Base-by-base conservation (phyloP, 2,888 invertebrate genomes). In the Microchrysa polita region DNA sequence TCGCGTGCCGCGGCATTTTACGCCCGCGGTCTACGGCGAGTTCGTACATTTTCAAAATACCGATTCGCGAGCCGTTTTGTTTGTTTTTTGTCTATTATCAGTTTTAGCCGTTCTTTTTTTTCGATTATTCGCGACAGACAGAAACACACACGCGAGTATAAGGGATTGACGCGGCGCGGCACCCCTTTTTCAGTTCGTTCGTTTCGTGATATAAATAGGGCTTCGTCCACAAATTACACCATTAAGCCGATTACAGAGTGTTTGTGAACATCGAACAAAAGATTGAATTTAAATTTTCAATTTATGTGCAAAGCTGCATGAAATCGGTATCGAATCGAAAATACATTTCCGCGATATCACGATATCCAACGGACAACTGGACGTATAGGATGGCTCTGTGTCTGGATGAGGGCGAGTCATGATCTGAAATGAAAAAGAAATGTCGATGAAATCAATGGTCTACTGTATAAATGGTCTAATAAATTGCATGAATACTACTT, bases 1-100 rank as follows among this genome's bases (percentile, higher is more conserved):
- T 72, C 59, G 72, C 53, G 18, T 18, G 48, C 55, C 65, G 75
- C 73, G 63, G 74, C 76, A 75, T 76, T 67, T 73, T 76, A 34
- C 20, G 34, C 42, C 74, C 76, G 73, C 73, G 74, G 60, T 65
- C 75, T 71, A 74, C 76, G 57, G 61, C 75, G 75, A 75, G 73
- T 10, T 72, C 72, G 59, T 57, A 73, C 76, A 76, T 76, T 73
- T 73, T 74, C 67, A 12, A 34, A 34, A 34, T 7, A 7, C 27
- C 4, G 27, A 16, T 52, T 52, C 10, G 2, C 52, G 52, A 52
- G 14, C 16, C 55, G n/a, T 22, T 18, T 55, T 10, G 55, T 12
- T 52, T 16, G 4, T 4, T 18, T 12, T 55, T 55, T 10, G 55
- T 20, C n/a, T n/a, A 53, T 18, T 7, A n/a, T 16, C 52, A 55